Percentiles rank a stretch among this genome's conserved stretches.
Conservation (phyloP, 2,113 vertebrate genomes). For the Misgurnus mizolepis region DNA sequence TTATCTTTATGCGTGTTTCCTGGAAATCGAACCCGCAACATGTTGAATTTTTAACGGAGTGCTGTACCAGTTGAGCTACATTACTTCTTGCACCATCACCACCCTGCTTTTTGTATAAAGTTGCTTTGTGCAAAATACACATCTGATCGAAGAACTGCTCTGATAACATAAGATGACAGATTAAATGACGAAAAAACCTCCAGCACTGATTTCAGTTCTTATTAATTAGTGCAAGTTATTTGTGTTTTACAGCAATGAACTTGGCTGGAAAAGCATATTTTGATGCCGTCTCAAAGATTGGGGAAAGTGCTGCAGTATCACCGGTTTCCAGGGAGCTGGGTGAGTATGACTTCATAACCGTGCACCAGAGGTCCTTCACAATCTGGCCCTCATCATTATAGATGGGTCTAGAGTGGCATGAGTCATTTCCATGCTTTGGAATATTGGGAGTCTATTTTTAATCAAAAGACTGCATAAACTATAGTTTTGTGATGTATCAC, state of each 20-base stretch:
- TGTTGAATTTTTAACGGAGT: too few species aligned
- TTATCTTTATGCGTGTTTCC: too few species aligned
- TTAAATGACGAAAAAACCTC: neutral
- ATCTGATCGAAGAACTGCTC: neutral
- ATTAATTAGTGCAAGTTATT: constrained; percentile 31
- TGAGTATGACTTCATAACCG: constrained; percentile 69
- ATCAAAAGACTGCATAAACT: neutral
- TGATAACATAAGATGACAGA: neutral
- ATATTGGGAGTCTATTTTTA: constrained; percentile 31
- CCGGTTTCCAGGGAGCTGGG: constrained; percentile 92
- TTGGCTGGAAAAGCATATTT: constrained; percentile 90
- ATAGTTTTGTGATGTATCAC: neutral
- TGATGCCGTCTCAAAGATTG: constrained; percentile 91
- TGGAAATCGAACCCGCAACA: too few species aligned
- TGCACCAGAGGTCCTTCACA: neutral
- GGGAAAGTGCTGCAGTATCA: constrained; percentile 87
- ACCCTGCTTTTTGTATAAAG: neutral
- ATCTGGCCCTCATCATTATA: neutral
- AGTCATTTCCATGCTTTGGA: constrained; percentile 36
- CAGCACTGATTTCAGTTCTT: neutral
- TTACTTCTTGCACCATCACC: too few species aligned
- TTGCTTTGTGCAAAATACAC: neutral
- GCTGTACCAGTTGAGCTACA: too few species aligned
- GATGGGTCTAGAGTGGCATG: constrained; percentile 9
- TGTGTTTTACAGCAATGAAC: constrained; percentile 81